Evolutionary conservation across 2,888 invertebrate species (phyloP).

Genomic region (Leuctra nigra): DNA sequence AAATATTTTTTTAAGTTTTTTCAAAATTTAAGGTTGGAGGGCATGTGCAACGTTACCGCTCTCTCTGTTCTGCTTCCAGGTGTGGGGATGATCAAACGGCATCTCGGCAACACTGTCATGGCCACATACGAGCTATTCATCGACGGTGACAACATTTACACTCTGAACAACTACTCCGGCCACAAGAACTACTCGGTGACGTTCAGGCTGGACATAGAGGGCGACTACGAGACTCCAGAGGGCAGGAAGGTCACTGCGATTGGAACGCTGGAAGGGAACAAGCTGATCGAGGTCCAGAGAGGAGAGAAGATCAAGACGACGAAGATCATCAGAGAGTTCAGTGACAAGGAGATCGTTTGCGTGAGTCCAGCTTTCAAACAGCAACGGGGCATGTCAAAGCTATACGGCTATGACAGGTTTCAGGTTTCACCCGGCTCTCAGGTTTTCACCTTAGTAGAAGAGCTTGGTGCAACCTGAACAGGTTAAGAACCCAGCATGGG

Average conservation of each 20-base stretch:
- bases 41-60: too few species aligned
- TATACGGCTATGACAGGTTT: too few species aligned
- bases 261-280: neutral
- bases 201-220: neutral
- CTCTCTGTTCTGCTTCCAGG: neutral
- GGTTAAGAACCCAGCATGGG: too few species aligned
- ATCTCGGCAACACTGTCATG: neutral
- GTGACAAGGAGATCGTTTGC: neutral
- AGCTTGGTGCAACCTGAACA: too few species aligned
- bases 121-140: neutral
- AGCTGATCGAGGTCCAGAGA: neutral
- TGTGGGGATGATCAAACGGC: neutral
- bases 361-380: too few species aligned
- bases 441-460: too few species aligned
- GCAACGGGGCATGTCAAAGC: too few species aligned
- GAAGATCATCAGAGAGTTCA: neutral
- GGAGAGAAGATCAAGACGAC: neutral
- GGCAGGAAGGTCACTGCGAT: neutral
- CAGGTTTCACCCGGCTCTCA: too few species aligned
- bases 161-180: neutral
- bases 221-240: neutral
- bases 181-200: neutral
- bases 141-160: slow-evolving; percentile 29
- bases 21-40: too few species aligned
- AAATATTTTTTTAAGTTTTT: too few species aligned